Base-by-base conservation (phyloP, 1,140 invertebrate species). In the Eurosta solidaginis region DNA sequence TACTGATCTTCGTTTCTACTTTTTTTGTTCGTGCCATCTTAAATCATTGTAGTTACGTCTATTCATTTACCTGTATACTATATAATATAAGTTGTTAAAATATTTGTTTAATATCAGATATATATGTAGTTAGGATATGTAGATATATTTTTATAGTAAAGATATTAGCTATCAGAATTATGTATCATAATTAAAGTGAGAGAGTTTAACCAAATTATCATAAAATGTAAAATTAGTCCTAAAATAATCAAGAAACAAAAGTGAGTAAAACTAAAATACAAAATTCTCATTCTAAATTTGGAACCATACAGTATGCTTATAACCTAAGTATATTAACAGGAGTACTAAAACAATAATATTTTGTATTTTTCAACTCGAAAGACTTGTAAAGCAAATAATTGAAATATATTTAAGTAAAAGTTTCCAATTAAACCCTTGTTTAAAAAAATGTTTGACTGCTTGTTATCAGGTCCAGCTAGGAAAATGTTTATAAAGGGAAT, bases 151-250 rank as follows among this genome's bases (percentile, higher is more conserved):
- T n/a, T n/a, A n/a, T n/a, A n/a, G n/a, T n/a, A 10, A 47, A 10
- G n/a, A n/a, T n/a, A 10, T 29, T 36, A 75, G 14, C 20, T 75
- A 75, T 42, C 25, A 27, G 47, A 75, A 47, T 75, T 75, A 45
- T 75, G 42, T 75, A 75, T 75, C 42, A 75, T 68, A 75, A 75
- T 45, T 47, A 29, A 36, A 17, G n/a, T 25, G 42, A 47, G 74
- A 45, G 42, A 50, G 44, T 0, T 25, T 45, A 75, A 25, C 3
- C 9, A 10, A 29, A 75, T n/a, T 25, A 29, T 36, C n/a, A 50
- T 9, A 22, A 25, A 29, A 47, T 25, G 6, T 75, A 75, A 75
- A 25, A 25, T 29, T 47, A 75, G 27, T 25, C 25, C 14, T 33
- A 50, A 50, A 73, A 29, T 40, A 45, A 22, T n/a, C 44, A 40